Base-by-base conservation (phyloP, 1,140 invertebrate genomes). In the Dermatophagoides farinae region DNA sequence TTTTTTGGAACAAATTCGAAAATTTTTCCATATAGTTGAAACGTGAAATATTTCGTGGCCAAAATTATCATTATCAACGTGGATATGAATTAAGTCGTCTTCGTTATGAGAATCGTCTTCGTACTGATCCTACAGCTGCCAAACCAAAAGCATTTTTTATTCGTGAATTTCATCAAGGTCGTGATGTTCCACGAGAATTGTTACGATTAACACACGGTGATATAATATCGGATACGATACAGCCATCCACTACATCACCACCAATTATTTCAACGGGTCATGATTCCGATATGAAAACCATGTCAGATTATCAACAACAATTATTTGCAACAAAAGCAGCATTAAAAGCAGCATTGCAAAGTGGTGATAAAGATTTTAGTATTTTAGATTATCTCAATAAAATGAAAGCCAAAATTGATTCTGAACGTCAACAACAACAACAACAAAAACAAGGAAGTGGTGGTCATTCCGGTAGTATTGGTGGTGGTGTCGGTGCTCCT, bases 61-160 rank as follows among this genome's bases (percentile, higher is more conserved):
- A 60, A 50, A 60, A 60, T 25, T 40, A 49, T 49, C 44, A 50
- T 25, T 60, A 49, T 52, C 58, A 60, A 47, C 58, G 58, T 12
- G 46, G 20, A 2, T 60, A 60, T 43, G 58, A 60, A 22, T 41
- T 60, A n/a, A 60, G 31, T 49, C 58, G 58, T 22, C 46, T 60
- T 20, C 41, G 46, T 20, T 50, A 23, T 38, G 58, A 60, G 22
- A n/a, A 49, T 12, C 46, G 22, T 16, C 25, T 25, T 6, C 31
- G 31, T 31, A 31, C 31, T 4, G 31, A 31, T 31, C 31, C 31
- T 31, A 31, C 2, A 4, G 14, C 53, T 4, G 53, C 14, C 2
- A 14, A 23, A 41, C 53, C 53, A 14, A 55, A 55, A 25, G 53
- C 53, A 12, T 55, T 55, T 23, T 55, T 55, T 23, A 4, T 55